phyloP scores from a whole-genome alignment of 2,888 invertebrate genomes.

The Eupithecia pulchellata region DNA sequence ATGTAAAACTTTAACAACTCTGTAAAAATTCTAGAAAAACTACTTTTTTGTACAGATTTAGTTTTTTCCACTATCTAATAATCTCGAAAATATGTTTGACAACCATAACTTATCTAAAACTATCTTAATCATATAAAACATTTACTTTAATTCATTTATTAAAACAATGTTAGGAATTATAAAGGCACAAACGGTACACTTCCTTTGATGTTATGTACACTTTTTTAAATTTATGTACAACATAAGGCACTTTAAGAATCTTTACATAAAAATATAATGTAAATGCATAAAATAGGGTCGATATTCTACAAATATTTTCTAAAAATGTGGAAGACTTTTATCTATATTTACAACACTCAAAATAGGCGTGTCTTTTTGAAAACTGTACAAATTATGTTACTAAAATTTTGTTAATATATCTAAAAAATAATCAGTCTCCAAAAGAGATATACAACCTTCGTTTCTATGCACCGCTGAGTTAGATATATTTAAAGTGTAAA shows the following conservation, averaged over 20 bases:
- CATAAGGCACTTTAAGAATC: slow-evolving; percentile 50
- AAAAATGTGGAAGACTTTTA: slow-evolving; percentile 70
- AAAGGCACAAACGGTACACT: slow-evolving; percentile 64
- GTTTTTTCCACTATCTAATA: slow-evolving; percentile 61
- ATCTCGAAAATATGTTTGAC: slow-evolving; percentile 68
- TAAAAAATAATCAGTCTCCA: slow-evolving; percentile 82
- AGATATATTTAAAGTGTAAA: slow-evolving; percentile 40
- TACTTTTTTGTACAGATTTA: slow-evolving; percentile 68
- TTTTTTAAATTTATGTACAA: slow-evolving; percentile 38
- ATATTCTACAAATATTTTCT: slow-evolving; percentile 52
- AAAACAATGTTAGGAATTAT: slow-evolving; percentile 45
- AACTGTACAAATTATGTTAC: slow-evolving; percentile 60
- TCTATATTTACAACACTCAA: slow-evolving; percentile 63
- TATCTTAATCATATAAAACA: slow-evolving; percentile 29
- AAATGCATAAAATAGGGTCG: slow-evolving; percentile 52
- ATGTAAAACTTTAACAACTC: slow-evolving; percentile 67
- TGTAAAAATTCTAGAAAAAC: slow-evolving; percentile 75
- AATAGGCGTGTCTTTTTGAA: slow-evolving; percentile 65
- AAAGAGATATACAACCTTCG: slow-evolving; percentile 66
- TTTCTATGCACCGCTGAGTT: slow-evolving; percentile 63
- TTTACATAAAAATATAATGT: slow-evolving; percentile 45
- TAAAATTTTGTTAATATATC: slow-evolving; percentile 57
- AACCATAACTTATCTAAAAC: slow-evolving; percentile 32
- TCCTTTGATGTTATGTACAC: slow-evolving; percentile 45
- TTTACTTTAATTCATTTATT: slow-evolving; percentile 22